Conservation (phyloP, 2,797 vertebrate species). For the Pyrocephalus nanus region DNA sequence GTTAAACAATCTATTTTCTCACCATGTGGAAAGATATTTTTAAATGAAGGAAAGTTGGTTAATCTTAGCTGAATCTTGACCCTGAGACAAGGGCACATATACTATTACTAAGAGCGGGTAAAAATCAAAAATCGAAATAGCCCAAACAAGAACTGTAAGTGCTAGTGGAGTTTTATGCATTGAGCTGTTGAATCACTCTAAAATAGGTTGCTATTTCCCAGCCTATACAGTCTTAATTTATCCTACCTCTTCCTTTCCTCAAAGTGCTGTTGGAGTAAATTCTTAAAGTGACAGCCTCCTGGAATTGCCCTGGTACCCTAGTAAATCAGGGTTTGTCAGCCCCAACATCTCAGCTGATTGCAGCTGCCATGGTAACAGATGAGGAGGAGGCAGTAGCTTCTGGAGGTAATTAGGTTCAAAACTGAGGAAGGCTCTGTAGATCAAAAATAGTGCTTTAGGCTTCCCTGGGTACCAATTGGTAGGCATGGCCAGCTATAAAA, state of each 20-base stretch:
- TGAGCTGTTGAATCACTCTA: not conserved
- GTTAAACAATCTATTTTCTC: not conserved
- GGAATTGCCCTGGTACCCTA: constrained; percentile 12
- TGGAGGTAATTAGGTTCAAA: constrained; percentile 34
- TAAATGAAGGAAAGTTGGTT: not conserved
- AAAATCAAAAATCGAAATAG: not conserved
- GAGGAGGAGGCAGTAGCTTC: constrained; percentile 6
- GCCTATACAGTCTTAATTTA: constrained; percentile 7
- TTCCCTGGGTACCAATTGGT: not conserved
- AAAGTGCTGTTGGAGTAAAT: constrained; percentile 15
- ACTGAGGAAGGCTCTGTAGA: not conserved
- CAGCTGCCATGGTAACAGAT: constrained; percentile 53
- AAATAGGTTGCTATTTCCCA: not conserved
- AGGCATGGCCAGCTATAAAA: not conserved
- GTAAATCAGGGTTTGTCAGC: constrained; percentile 31
- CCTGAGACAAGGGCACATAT: not conserved
- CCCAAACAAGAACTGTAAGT: not conserved
- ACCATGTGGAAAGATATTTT: not conserved
- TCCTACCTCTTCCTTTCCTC: not conserved
- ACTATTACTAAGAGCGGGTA: not conserved
- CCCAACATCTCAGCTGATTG: not conserved
- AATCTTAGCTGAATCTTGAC: not conserved
- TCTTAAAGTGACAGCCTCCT: not conserved
- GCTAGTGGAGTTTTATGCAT: not conserved
- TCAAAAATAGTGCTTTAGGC: constrained; percentile 16